phyloP scores from a whole-genome alignment of 1,140 invertebrate genomes.

The Dendrolimus kikuchii region DNA sequence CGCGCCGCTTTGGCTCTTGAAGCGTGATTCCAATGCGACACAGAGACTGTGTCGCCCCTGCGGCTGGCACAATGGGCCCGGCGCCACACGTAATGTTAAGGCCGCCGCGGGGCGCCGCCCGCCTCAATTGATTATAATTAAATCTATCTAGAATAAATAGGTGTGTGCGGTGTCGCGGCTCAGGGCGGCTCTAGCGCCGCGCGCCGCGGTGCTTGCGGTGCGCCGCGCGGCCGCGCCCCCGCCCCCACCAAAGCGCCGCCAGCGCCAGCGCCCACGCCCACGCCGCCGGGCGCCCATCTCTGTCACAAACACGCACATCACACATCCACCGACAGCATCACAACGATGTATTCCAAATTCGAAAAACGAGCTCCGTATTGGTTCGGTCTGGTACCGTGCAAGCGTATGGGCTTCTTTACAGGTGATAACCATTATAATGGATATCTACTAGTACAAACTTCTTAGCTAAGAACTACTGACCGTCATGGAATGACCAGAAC shows the following conservation, averaged over 20 bases:
- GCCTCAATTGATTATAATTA: constrained; percentile 66
- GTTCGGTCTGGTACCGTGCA: no score
- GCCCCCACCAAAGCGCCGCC: constrained; percentile 49
- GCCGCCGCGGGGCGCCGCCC: constrained; percentile 37
- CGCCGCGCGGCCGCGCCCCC: constrained; percentile 42
- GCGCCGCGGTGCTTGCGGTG: constrained; percentile 70
- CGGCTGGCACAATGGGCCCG: constrained; percentile 24
- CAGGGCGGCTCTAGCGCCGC: constrained; percentile 69
- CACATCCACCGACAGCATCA: constrained; percentile 1
- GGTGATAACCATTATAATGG: no score
- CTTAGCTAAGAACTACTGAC: no score
- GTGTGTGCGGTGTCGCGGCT: constrained; percentile 31
- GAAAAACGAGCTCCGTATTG: neutral
- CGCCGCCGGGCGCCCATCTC: constrained; percentile 43
- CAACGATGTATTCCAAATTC: neutral
- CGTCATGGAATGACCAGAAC: no score
- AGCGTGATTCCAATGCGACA: constrained; percentile 13
- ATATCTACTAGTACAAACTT: no score
- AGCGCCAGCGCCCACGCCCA: constrained; percentile 57
- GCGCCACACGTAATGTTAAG: constrained; percentile 43
- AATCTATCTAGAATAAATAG: constrained; percentile 67
- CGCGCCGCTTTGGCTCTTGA: constrained; percentile 12
- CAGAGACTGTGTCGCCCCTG: constrained; percentile 4
- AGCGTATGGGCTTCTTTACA: no score
- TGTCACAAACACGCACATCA: constrained; percentile 13